Evolutionary conservation across 2,797 vertebrate genomes (phyloP).

Genomic region (Smutsia gigantea): DNA sequence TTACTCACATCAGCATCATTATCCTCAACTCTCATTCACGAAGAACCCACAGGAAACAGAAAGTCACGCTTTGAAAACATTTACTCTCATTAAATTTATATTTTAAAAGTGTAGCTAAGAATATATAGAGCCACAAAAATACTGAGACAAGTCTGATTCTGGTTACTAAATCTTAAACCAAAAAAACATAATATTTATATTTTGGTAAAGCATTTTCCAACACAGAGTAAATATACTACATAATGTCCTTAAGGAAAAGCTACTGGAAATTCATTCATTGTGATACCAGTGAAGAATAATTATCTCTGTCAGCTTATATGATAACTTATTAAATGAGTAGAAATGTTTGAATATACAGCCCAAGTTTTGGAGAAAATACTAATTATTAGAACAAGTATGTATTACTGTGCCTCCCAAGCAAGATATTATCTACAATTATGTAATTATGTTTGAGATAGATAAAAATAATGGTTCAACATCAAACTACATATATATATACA

Average conservation of each 20-base stretch:
- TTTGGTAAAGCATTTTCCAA: not conserved
- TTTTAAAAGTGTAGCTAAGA: not conserved
- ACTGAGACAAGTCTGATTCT: not conserved
- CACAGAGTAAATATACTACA: not conserved
- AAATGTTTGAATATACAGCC: not conserved
- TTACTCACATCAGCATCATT: not conserved
- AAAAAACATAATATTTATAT: not conserved
- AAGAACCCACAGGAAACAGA: not conserved
- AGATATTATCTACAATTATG: not conserved
- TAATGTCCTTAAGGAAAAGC: not conserved
- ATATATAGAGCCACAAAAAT: not conserved
- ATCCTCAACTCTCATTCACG: not conserved
- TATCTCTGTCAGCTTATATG: not conserved
- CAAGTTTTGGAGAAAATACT: conserved; percentile 20
- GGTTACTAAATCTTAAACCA: not conserved
- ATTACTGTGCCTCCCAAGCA: not conserved
- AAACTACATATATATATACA: not conserved
- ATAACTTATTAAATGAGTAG: not conserved
- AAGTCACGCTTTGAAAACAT: not conserved
- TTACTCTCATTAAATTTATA: not conserved
- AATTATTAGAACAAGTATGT: not conserved
- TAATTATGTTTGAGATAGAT: conserved; percentile 25
- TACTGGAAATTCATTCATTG: not conserved
- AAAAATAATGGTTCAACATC: not conserved
- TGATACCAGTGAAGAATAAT: not conserved